These are phyloP conservation scores for Sardinella longiceps DNA, from an alignment of 2,797 vertebrate species.

Conservation along the genomic window DNA sequence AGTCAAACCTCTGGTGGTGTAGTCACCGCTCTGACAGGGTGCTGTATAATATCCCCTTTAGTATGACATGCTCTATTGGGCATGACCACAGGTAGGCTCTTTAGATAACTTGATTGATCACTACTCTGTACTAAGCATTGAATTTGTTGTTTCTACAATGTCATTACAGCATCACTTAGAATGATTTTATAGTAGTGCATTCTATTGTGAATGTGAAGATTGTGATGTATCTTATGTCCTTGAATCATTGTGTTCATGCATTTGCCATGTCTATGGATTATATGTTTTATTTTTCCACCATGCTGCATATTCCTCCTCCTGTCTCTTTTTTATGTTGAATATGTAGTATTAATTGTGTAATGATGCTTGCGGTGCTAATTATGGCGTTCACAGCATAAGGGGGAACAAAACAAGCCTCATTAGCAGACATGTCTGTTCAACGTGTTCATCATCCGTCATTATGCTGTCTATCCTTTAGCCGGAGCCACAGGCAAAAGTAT, in stretches of 20 bases:
- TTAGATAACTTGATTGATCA: constrained; percentile 48
- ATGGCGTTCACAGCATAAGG: not conserved
- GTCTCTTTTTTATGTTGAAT: not conserved
- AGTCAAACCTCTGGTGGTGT: not conserved
- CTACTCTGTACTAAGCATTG: constrained; percentile 27
- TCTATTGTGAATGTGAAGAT: not conserved
- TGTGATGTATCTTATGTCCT: not conserved
- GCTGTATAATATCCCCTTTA: not conserved
- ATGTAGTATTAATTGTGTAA: constrained; percentile 18
- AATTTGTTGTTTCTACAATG: not conserved
- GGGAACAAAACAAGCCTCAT: constrained; percentile 5
- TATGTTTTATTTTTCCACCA: not conserved
- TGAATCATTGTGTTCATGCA: not conserved
- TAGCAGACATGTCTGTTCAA: constrained; percentile 16
- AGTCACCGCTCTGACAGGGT: not conserved
- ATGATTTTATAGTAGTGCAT: not conserved
- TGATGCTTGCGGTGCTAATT: constrained; percentile 11
- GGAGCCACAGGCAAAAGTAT: not conserved
- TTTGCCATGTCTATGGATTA: not conserved
- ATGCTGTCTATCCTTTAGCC: not conserved
- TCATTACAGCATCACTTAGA: not conserved
- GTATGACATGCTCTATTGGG: constrained; percentile 45
- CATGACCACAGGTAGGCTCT: constrained; percentile 42
- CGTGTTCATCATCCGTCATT: constrained; percentile 21
- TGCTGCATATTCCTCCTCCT: not conserved